A percentile compares a stretch with the other conserved stretches of the same genome.
phyloP scores from a whole-genome alignment of 2,888 invertebrate species.

The Coremacera marginata region DNA sequence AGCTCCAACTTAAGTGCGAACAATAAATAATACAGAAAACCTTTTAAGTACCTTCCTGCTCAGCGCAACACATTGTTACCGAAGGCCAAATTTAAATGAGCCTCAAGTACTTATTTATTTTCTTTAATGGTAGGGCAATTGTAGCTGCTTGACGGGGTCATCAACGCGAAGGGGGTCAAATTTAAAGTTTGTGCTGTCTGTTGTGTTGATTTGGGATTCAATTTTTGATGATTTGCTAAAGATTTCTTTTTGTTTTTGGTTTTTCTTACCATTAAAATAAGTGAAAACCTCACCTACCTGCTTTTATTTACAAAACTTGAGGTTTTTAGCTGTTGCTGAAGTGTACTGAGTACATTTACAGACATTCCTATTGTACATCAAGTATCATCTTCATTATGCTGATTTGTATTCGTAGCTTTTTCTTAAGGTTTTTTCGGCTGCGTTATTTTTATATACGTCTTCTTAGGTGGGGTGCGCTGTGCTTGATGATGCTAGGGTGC shows the following conservation, averaged over 20 bases:
- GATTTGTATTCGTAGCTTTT: slow-evolving; percentile 10
- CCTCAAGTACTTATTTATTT: slow-evolving; percentile 25
- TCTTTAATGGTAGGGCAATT: slow-evolving; percentile 1
- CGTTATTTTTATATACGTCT: slow-evolving; percentile 5
- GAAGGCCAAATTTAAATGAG: slow-evolving; percentile 37
- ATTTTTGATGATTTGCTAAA: slow-evolving; percentile 3
- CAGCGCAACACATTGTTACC: not conserved
- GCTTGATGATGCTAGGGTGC: not conserved
- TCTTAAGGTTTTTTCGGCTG: not conserved
- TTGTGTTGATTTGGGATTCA: slow-evolving; percentile 5
- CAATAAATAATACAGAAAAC: slow-evolving; percentile 10
- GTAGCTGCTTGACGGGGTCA: not conserved
- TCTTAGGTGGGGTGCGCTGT: not conserved
- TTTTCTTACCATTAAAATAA: not conserved
- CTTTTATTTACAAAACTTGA: slow-evolving; percentile 17
- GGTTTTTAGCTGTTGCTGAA: not conserved
- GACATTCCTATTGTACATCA: not conserved
- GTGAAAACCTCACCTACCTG: slow-evolving; percentile 3
- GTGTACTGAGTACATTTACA: not conserved
- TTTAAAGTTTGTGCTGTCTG: not conserved
- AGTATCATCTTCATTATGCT: slow-evolving; percentile 28
- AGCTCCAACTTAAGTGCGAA: slow-evolving; percentile 15
- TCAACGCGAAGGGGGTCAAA: not conserved
- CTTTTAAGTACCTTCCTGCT: slow-evolving; percentile 34
- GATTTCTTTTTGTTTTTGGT: not conserved